Conservation (phyloP, 2,888 invertebrate species). For the Desoria tigrina region DNA sequence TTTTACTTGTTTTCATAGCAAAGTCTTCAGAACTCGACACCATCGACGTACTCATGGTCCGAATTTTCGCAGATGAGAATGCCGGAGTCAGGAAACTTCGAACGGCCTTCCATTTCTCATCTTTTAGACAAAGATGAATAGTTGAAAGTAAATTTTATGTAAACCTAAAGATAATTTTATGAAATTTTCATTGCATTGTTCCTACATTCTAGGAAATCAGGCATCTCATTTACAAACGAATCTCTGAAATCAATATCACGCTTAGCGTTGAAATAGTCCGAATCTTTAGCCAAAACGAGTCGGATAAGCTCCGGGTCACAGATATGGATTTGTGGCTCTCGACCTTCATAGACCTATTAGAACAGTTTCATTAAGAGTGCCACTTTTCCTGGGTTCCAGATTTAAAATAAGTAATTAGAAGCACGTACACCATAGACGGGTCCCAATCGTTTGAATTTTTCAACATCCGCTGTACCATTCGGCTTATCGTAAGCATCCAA, state of each 20-base stretch:
- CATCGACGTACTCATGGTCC: slow-evolving; percentile 37
- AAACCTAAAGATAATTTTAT: not conserved
- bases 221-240: slow-evolving; percentile 41
- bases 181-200: too few relatives aligned
- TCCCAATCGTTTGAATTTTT: slow-evolving; percentile 42
- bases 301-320: slow-evolving; percentile 40
- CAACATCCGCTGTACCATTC: slow-evolving; percentile 36
- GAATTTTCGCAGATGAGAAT: slow-evolving; percentile 35
- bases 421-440: slow-evolving; percentile 45
- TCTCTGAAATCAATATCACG: slow-evolving; percentile 34
- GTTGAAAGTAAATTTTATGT: too few relatives aligned
- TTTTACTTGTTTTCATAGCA: not conserved
- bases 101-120: slow-evolving; percentile 43
- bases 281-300: slow-evolving; percentile 39
- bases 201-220: slow-evolving; percentile 38
- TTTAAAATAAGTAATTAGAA: too few relatives aligned
- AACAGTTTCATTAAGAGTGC: too few relatives aligned
- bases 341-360: slow-evolving; percentile 43
- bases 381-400: too few relatives aligned
- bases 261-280: slow-evolving; percentile 36
- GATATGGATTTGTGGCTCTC: slow-evolving; percentile 33
- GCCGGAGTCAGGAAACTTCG: slow-evolving; percentile 25
- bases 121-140: slow-evolving; percentile 15
- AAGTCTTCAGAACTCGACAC: slow-evolving; percentile 13
- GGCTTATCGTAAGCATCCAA: slow-evolving; percentile 30